A percentile compares a stretch with the other conserved stretches of the same genome.
phyloP scores from a whole-genome alignment of 92 coral and sea anemone genomes.

The Epizoanthus scotinus region DNA sequence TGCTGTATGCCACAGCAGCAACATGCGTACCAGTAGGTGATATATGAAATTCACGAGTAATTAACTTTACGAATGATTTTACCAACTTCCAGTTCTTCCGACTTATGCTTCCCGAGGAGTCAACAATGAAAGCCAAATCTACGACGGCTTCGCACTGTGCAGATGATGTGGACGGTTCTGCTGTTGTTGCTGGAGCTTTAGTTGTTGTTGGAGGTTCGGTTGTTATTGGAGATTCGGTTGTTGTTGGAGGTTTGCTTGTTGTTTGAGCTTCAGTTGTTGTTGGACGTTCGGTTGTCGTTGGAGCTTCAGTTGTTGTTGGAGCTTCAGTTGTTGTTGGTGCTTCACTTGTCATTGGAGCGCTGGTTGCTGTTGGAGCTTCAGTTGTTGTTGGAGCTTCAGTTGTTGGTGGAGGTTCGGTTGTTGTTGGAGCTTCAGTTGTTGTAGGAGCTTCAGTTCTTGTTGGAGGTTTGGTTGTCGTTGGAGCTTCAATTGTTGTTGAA shows the following conservation, averaged over 20 bases:
- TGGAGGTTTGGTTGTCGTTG: not conserved
- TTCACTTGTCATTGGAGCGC: not conserved
- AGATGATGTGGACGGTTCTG: not conserved
- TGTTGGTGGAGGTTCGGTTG: too few relatives aligned
- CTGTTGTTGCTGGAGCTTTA: too few relatives aligned
- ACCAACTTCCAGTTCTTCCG: not conserved
- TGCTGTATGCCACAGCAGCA: not conserved
- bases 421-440: not conserved
- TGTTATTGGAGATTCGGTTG: not conserved
- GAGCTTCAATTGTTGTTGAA: too few relatives aligned
- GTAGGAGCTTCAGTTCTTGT: not conserved
- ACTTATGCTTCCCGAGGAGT: constrained; percentile 11
- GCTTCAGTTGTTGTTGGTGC: not conserved
- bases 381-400: too few relatives aligned
- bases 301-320: too few relatives aligned
- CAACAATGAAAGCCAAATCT: not conserved
- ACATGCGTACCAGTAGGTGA: constrained; percentile 1
- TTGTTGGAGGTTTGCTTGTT: not conserved
- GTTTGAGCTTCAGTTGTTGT: too few relatives aligned
- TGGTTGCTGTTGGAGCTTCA: too few relatives aligned
- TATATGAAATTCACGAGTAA: not conserved
- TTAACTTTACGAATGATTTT: not conserved
- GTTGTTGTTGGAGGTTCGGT: not conserved
- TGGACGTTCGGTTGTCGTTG: too few relatives aligned
- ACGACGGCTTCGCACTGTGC: not conserved